A percentile compares a stretch with the other conserved stretches of the same genome.
Evolutionary conservation across 2,113 vertebrate species (phyloP).

Genomic region (Pyxicephalus adspersus): DNA sequence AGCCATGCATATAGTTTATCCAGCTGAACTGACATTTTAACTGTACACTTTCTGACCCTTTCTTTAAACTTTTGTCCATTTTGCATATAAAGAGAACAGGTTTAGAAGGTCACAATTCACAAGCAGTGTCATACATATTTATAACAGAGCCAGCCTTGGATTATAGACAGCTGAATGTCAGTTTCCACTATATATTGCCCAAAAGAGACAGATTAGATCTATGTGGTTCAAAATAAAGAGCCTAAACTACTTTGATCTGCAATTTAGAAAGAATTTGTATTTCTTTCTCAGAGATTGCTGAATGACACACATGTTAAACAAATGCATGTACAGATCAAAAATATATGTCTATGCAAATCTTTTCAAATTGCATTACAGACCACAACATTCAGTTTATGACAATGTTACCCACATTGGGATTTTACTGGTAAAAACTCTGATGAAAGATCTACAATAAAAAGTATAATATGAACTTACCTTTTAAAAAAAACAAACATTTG

Average conservation of each 20-base stretch:
- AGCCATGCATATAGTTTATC: constrained; percentile 1
- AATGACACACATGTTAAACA: constrained; percentile 4
- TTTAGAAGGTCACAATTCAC: constrained; percentile 35
- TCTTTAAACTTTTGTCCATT: constrained; percentile 34
- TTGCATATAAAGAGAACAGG: constrained; percentile 29
- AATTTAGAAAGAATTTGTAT: neutral
- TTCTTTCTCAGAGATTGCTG: neutral
- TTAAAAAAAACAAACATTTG: constrained; percentile 1
- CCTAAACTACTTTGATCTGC: constrained; percentile 5
- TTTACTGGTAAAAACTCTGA: constrained; percentile 4
- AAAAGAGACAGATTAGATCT: neutral
- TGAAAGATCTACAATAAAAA: neutral
- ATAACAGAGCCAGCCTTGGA: constrained; percentile 6
- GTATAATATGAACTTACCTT: neutral
- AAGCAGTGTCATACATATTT: constrained; percentile 41
- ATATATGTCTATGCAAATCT: neutral
- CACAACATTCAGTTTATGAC: constrained; percentile 16
- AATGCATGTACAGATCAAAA: neutral
- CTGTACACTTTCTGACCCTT: constrained; percentile 29
- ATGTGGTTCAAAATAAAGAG: neutral
- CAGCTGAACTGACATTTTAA: constrained; percentile 26
- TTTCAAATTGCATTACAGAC: constrained; percentile 1
- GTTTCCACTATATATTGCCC: neutral
- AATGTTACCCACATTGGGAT: constrained; percentile 4
- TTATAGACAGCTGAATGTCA: constrained; percentile 13